phyloP scores from a whole-genome alignment of 2,113 vertebrate species.

The Corvus moneduloides region DNA sequence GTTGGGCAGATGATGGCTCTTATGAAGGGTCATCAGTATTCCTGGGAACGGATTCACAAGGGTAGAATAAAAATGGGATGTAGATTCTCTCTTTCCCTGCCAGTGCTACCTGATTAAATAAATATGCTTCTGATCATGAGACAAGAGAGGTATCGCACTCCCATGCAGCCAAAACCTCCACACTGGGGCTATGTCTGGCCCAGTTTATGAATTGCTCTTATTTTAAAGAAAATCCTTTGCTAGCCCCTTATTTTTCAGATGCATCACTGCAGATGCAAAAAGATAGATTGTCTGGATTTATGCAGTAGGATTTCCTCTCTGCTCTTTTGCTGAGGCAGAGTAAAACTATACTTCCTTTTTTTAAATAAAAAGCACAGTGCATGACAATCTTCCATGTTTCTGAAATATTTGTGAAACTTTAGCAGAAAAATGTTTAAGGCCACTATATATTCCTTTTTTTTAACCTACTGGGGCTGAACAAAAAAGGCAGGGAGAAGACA shows the following conservation, averaged over 20 bases:
- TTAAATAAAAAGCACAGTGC: neutral
- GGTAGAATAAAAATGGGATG: neutral
- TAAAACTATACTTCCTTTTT: neutral
- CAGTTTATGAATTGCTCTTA: neutral
- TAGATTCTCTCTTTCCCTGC: neutral
- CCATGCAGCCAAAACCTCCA: neutral
- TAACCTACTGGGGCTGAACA: neutral
- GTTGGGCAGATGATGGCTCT: neutral
- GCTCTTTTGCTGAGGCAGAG: neutral
- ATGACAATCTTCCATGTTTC: neutral
- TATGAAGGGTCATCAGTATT: neutral
- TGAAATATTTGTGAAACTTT: neutral
- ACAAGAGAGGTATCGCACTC: neutral
- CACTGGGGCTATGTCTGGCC: neutral
- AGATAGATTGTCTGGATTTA: neutral
- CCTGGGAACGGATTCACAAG: neutral
- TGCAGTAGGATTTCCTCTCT: neutral
- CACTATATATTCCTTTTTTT: neutral
- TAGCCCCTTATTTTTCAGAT: neutral
- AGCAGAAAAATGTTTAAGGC: neutral
- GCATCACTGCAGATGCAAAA: neutral
- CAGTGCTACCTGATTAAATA: neutral
- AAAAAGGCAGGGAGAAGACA: neutral
- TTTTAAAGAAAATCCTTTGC: neutral
- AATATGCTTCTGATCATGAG: neutral